These are phyloP conservation scores for Leptatherina wallacei DNA, from an alignment of 2,797 vertebrate genomes.

Conservation along the genomic window DNA sequence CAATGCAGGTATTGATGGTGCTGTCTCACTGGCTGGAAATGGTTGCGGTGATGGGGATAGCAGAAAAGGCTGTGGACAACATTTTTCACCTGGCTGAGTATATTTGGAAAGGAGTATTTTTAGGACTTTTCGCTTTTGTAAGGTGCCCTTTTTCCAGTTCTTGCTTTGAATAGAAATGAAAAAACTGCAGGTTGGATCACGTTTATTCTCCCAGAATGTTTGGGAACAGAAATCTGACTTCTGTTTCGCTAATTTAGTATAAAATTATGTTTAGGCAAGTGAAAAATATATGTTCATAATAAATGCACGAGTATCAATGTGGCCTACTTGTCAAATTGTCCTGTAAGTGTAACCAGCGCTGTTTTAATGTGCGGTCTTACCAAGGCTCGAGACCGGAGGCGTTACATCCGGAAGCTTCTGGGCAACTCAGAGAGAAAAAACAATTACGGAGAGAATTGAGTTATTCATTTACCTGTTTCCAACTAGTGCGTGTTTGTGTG, in stretches of 20 bases:
- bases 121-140: background rate
- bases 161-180: background rate
- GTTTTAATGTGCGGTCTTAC: background rate
- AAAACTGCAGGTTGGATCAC: background rate
- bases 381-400: background rate
- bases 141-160: background rate
- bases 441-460: too few relatives aligned
- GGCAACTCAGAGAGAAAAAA: background rate
- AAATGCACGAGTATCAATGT: background rate
- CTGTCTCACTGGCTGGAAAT: constrained; percentile 41
- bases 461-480: too few relatives aligned
- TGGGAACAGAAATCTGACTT: background rate
- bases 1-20: constrained; percentile 60
- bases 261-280: background rate
- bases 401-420: background rate
- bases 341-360: background rate
- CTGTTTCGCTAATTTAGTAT: background rate
- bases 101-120: constrained; percentile 6
- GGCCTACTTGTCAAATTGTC: background rate
- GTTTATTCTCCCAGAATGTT: background rate
- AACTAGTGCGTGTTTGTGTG: background rate
- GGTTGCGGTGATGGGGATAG: constrained; percentile 10
- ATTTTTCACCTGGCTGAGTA: constrained; percentile 1
- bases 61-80: constrained; percentile 5
- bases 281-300: background rate